Evolutionary conservation across 30 jellyfish, hydroid and myxozoan species (phyloP).

Genomic region (Turritopsis rubra): DNA sequence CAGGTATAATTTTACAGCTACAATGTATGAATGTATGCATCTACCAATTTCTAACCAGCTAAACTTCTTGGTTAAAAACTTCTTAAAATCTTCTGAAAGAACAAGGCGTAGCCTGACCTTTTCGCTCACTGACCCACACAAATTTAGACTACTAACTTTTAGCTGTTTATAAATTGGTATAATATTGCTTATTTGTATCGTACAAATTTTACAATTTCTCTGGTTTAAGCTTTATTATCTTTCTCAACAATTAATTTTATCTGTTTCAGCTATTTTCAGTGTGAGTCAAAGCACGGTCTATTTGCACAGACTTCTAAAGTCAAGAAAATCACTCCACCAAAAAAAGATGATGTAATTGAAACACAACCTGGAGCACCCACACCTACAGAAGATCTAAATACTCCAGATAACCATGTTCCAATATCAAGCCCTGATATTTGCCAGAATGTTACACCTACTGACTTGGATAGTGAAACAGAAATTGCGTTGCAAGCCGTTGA

Average conservation of each 20-base stretch:
- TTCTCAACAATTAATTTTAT: not conserved
- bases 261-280: slow-evolving; percentile 69
- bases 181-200: no score
- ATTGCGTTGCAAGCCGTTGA: not conserved
- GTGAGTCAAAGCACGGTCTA: slow-evolving; percentile 90
- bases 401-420: slow-evolving; percentile 9
- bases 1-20: not conserved
- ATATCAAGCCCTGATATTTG: not conserved
- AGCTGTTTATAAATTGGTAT: no score
- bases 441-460: not conserved
- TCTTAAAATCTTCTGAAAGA: not conserved
- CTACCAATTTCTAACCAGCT: no score
- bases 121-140: no score
- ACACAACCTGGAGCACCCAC: slow-evolving; percentile 28
- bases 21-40: no score
- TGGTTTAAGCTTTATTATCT: no score
- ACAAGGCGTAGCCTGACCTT: no score
- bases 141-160: no score
- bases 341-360: slow-evolving; percentile 44
- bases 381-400: slow-evolving; percentile 28
- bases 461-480: not conserved
- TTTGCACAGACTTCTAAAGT: slow-evolving; percentile 88
- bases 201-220: no score
- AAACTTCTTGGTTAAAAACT: no score
- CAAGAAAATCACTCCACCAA: slow-evolving; percentile 21